Conservation (phyloP, 2,797 vertebrate species). For the Hybognathus amarus region DNA sequence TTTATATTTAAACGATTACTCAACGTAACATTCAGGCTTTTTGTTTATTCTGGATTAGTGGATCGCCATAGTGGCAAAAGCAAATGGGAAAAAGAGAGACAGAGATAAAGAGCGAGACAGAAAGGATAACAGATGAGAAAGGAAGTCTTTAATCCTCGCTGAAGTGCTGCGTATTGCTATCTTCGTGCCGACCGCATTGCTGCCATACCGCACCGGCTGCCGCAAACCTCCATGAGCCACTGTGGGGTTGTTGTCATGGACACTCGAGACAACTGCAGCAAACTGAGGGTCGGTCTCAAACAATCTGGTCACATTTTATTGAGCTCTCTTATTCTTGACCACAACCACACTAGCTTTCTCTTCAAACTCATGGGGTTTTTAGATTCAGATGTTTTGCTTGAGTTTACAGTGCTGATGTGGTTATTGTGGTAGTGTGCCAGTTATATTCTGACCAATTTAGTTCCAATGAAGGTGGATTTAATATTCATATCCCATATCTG, state of each 20-base stretch:
- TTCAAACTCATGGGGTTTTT: not conserved
- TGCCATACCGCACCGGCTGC: conserved; percentile 61
- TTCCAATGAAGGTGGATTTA: conserved; percentile 17
- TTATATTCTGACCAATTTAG: conserved; percentile 20
- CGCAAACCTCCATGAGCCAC: conserved; percentile 65
- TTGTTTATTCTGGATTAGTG: conserved; percentile 28
- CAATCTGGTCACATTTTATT: conserved; percentile 41
- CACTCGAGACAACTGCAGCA: conserved; percentile 65
- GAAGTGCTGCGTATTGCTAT: conserved; percentile 54
- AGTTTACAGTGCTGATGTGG: conserved; percentile 26
- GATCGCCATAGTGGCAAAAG: not conserved
- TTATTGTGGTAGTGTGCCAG: conserved; percentile 1
- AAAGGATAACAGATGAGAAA: conserved; percentile 44
- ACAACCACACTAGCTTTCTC: conserved; percentile 26
- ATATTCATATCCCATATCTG: not conserved
- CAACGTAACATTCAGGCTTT: not conserved
- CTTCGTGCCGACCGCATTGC: conserved; percentile 62
- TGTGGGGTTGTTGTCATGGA: conserved; percentile 68
- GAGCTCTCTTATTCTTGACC: conserved; percentile 49
- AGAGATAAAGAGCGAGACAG: conserved; percentile 39
- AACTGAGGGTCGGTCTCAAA: conserved; percentile 64
- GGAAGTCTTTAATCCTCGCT: conserved; percentile 62
- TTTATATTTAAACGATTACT: conserved; percentile 9
- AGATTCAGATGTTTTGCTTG: conserved; percentile 20
- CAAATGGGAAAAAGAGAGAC: conserved; percentile 9